Evolutionary conservation across 2,797 vertebrate genomes (phyloP).

Genomic region (Sternotherus odoratus): DNA sequence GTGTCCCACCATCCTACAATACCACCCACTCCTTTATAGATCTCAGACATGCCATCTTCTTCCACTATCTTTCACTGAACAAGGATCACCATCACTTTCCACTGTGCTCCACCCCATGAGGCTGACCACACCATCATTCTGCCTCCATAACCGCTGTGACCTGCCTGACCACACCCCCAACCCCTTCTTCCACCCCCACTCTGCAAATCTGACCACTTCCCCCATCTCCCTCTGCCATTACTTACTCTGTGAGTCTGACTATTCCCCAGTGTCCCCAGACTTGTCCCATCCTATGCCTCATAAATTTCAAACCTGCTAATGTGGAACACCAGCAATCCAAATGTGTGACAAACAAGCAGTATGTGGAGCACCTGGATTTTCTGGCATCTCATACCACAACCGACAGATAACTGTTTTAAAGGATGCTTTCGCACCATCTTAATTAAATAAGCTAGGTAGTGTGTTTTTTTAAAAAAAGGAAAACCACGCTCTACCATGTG

Average conservation of each 20-base stretch:
- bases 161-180: background rate
- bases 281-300: rapidly evolving
- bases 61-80: background rate
- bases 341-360: background rate
- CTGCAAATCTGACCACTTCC: background rate
- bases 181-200: rapidly evolving
- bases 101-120: rapidly evolving
- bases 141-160: background rate
- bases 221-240: rapidly evolving
- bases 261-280: background rate
- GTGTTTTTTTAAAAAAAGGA: constrained; percentile 6
- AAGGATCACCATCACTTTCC: background rate
- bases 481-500: background rate
- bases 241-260: background rate
- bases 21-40: background rate
- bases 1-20: background rate
- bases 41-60: background rate
- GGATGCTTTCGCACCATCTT: background rate
- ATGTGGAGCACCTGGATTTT: background rate
- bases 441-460: constrained; percentile 25
- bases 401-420: background rate
- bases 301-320: background rate
- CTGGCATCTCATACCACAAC: background rate
- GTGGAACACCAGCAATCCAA: background rate
- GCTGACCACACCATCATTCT: background rate